Evolutionary conservation across 1,140 invertebrate species (phyloP), one percentile per base, ranked within the genome.

Genomic region (Hycleus cichorii): DNA sequence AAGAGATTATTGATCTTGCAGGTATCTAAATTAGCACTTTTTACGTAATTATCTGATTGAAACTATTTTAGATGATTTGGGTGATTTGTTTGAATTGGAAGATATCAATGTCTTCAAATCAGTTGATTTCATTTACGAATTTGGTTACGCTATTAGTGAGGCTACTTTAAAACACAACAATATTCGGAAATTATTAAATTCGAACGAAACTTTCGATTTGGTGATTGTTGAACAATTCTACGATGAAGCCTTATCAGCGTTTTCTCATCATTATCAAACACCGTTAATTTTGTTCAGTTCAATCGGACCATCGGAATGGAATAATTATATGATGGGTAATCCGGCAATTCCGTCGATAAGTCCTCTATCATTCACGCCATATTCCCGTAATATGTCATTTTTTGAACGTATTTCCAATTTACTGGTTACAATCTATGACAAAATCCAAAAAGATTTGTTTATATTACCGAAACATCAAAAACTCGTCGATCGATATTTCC

Each of bases 171-270:
- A 59, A 40, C 45, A 66, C 11, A 18, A 59, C 9, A 52, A 45
- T 27, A 54, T 66, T 10, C 63, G 63, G 25, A 12, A 54, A 26
- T 49, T 68, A 5, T 5, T 69, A 8, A 49, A 58, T 10, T 67
- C 63, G 0, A 40, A 63, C n/a, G 71, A 77, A 47, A 70, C 74
- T 7, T 80, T 70, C 58, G 77, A 80, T 68, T 52, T 76, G 0
- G 71, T 80, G 5, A 67, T 79, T n/a, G 54, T 74, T 5, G 76
- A 78, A 43, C 65, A 72, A 24, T 78, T 79, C 47, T 73, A 73
- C 45, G 74, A 73, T 27, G 78, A 80, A 49, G 75, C 75, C 0
- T 43, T 76, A 11, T 54, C 74, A 12, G 72, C 68, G n/a, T 52
- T 80, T 18, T 72, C 72, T 3, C 45, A 73, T 18, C 63, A 72